Evolutionary conservation across 1,140 invertebrate species (phyloP).

Genomic region (Drosophila seguyi): DNA sequence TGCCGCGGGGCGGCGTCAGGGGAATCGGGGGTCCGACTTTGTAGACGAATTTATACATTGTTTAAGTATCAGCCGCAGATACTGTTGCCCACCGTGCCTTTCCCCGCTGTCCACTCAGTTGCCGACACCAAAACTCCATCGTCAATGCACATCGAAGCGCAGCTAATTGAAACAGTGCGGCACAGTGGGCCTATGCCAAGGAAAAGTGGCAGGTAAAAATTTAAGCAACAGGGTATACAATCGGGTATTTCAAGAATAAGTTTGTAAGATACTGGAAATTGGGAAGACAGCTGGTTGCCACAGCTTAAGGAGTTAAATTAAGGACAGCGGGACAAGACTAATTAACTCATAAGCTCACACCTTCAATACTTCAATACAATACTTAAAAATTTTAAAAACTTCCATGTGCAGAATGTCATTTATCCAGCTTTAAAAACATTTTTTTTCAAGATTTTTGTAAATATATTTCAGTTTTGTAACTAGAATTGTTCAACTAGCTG

Average conservation of each 20-base stretch:
- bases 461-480: not conserved
- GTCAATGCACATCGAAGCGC: conserved; percentile 80
- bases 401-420: not conserved
- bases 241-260: too few relatives aligned
- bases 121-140: conserved; percentile 71
- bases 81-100: conserved; percentile 23
- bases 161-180: conserved; percentile 76
- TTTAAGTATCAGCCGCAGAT: conserved; percentile 78
- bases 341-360: not conserved
- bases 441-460: not conserved
- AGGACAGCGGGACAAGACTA: not conserved
- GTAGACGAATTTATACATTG: conserved; percentile 81
- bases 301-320: not conserved
- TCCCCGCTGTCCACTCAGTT: conserved; percentile 43
- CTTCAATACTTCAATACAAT: too few relatives aligned
- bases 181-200: conserved; percentile 46
- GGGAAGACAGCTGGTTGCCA: rapidly evolving
- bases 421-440: not conserved
- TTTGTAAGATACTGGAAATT: rapidly evolving
- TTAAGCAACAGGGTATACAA: too few relatives aligned
- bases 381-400: too few relatives aligned
- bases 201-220: not conserved
- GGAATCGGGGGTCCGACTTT: conserved; percentile 45
- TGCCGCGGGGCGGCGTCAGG: not conserved
- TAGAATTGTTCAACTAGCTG: too few relatives aligned